Conservation (phyloP, 2,888 invertebrate genomes). For the Eugnorisma glareosa region DNA sequence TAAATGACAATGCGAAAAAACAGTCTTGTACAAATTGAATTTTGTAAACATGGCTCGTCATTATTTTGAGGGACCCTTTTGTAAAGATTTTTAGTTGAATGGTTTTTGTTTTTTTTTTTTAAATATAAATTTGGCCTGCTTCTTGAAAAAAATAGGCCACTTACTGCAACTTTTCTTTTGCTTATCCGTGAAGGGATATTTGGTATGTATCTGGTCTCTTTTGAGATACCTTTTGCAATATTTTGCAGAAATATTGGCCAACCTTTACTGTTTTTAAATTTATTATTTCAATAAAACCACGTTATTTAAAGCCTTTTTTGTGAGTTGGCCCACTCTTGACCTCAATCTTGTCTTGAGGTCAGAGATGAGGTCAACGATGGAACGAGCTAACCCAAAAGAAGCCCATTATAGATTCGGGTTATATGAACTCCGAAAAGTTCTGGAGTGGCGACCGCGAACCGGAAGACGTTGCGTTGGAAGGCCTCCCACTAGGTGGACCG, state of each 20-base stretch:
- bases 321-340: too few species aligned
- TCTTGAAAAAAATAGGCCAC: not conserved
- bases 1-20: slow-evolving; percentile 50
- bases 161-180: not conserved
- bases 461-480: too few species aligned
- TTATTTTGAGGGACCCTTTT: slow-evolving; percentile 15
- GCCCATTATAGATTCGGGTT: too few species aligned
- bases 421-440: too few species aligned
- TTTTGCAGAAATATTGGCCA: not conserved
- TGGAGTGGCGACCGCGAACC: too few species aligned
- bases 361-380: too few species aligned
- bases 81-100: slow-evolving; percentile 3
- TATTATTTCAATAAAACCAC: not conserved
- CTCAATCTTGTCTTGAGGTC: too few species aligned
- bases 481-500: too few species aligned
- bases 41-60: slow-evolving; percentile 30
- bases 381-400: too few species aligned
- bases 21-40: slow-evolving; percentile 49
- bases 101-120: not conserved
- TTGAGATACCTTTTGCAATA: not conserved
- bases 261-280: not conserved
- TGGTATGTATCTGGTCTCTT: not conserved
- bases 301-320: too few species aligned
- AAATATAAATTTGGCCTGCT: too few species aligned
- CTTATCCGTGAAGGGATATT: not conserved